phyloP scores from a whole-genome alignment of 1,140 invertebrate genomes.

The Colletes gigas region DNA sequence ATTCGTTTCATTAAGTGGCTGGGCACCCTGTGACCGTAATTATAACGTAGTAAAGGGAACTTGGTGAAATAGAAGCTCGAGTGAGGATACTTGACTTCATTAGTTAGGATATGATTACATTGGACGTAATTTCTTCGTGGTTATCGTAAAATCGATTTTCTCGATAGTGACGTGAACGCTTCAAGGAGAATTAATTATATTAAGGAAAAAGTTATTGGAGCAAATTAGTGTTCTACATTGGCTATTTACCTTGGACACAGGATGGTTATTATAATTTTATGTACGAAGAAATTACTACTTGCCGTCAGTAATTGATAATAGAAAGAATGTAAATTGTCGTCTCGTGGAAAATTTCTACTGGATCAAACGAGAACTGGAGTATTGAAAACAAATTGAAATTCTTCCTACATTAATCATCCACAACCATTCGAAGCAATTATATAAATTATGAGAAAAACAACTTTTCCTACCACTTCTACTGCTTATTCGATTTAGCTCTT shows the following conservation, averaged over 20 bases:
- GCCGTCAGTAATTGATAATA: too few relatives aligned
- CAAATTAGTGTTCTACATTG: neutral
- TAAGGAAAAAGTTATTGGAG: neutral
- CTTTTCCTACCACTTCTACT: too few relatives aligned
- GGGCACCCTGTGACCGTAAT: neutral
- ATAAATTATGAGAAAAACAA: too few relatives aligned
- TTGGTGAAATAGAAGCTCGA: slow-evolving; percentile 11
- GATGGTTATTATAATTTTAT: neutral
- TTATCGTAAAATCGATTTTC: slow-evolving; percentile 10
- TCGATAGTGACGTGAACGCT: neutral
- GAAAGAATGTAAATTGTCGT: too few relatives aligned
- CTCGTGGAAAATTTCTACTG: too few relatives aligned
- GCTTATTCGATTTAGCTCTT: too few relatives aligned
- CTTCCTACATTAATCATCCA: too few relatives aligned
- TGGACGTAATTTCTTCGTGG: neutral
- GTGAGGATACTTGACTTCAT: slow-evolving; percentile 1
- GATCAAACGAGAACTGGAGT: too few relatives aligned
- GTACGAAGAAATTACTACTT: too few relatives aligned
- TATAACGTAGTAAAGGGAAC: slow-evolving; percentile 34
- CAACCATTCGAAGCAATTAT: too few relatives aligned
- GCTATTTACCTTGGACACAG: neutral
- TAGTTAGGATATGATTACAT: slow-evolving; percentile 6
- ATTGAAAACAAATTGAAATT: too few relatives aligned
- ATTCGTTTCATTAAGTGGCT: neutral
- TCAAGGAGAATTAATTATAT: neutral